Base-by-base conservation (phyloP, 2,113 vertebrate species). In the Ariopsis seemanni region DNA sequence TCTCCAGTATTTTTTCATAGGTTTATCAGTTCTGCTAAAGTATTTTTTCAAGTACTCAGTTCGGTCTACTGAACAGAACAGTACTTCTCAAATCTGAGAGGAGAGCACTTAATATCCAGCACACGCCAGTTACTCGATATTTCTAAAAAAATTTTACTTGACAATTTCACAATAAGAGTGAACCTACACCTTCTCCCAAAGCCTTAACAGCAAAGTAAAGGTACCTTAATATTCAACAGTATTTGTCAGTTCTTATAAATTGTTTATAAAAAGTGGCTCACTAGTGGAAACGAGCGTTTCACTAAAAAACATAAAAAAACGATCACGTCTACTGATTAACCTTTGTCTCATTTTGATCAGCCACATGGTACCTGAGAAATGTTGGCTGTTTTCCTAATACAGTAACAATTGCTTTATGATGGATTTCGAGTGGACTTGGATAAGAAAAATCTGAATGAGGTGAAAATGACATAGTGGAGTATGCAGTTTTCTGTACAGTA, bases 401-500 rank as follows among this genome's bases (percentile, higher is more conserved):
- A 27, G 9, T 63, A 71, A 84, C 63, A 69, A 20, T 53, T 69
- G 8, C 63, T 58, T 80, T 34, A 34, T 69, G 25, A 71, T 22
- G 6, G 74, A n/a, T 79, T 65, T 77, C 0, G n/a, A 53, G 74
- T 86, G 72, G 42, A 85, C 22, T 52, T 75, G 11, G 22, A 17
- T 50, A n/a, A 18, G 27, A n/a, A 60, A 12, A 42, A 34, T 5
- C 63, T 11, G 12, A 53, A 27, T 22, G 42, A 42, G 12, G 25
- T 18, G 12, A 71, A 57, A 84, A 57, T 84, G n/a, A 84, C 7
- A 52, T 42, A 42, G 52, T 58, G 11, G 57, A 74, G 30, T 74
- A 42, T 62, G 11, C 25, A 42, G 48, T 63, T 62, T 79, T 86
- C 17, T 87, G 86, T 83, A 83, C 81, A 83, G 82, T 84, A 48